A percentile compares a stretch with the other conserved stretches of the same genome.
These are phyloP conservation scores for Carollia perspicillata DNA, from an alignment of 2,113 vertebrate species.

Conservation along the genomic window DNA sequence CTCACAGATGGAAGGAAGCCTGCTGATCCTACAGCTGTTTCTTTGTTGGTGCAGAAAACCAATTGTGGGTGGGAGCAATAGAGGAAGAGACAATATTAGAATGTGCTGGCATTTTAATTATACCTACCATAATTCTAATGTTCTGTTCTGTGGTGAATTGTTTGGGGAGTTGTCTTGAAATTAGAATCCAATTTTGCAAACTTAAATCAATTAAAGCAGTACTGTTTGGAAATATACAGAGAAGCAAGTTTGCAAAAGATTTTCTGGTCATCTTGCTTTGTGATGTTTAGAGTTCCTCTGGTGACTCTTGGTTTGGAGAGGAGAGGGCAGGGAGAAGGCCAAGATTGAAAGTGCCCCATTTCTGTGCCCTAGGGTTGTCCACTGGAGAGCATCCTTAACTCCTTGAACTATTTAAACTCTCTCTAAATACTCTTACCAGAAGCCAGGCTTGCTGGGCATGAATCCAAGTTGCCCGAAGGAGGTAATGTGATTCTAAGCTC, in stretches of 20 bases:
- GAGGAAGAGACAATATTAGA: slow-evolving; percentile 61
- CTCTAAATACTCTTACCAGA: not conserved
- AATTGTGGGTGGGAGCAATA: slow-evolving; percentile 36
- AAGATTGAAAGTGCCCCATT: not conserved
- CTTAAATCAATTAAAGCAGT: slow-evolving; percentile 59
- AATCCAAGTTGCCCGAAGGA: not conserved
- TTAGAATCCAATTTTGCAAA: slow-evolving; percentile 61
- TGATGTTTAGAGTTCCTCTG: not conserved
- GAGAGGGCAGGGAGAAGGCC: not conserved
- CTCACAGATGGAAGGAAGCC: slow-evolving; percentile 52
- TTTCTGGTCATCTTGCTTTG: slow-evolving; percentile 42
- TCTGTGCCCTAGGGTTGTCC: not conserved
- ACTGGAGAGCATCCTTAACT: not conserved
- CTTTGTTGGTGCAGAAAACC: slow-evolving; percentile 65
- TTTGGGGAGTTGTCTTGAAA: slow-evolving; percentile 67
- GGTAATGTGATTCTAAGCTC: not conserved
- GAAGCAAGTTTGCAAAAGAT: not conserved
- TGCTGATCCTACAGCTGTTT: slow-evolving; percentile 61
- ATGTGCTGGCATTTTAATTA: slow-evolving; percentile 69
- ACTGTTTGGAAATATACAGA: slow-evolving; percentile 57
- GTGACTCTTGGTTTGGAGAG: not conserved
- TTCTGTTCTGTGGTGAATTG: slow-evolving; percentile 60
- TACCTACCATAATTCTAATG: slow-evolving; percentile 62
- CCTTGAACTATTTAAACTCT: slow-evolving; percentile 34
- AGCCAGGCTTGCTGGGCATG: not conserved